Percentiles rank a stretch among this genome's conserved stretches.
Evolutionary conservation across 2,888 invertebrate genomes (phyloP).

Genomic region (Pristionchus mayeri): DNA sequence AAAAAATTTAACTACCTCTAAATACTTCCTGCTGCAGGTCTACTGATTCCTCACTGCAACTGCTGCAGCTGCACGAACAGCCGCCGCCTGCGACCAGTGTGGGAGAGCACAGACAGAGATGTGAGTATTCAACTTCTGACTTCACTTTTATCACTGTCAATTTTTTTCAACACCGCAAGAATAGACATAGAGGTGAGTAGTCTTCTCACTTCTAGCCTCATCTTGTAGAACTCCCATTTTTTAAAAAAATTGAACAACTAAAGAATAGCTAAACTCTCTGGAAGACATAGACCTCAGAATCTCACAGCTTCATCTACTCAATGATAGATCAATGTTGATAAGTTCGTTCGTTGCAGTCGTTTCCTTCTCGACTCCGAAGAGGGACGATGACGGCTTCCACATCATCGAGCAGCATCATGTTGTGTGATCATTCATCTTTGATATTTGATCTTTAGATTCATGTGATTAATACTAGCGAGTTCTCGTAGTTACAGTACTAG

Average conservation of each 20-base stretch:
- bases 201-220: background rate
- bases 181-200: too few species aligned
- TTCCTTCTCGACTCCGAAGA: slow-evolving; percentile 74
- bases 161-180: too few species aligned
- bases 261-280: too few species aligned
- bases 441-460: background rate
- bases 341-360: slow-evolving; percentile 63
- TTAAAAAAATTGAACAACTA: too few species aligned
- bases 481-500: background rate
- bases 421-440: slow-evolving; percentile 52
- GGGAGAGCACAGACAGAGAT: slow-evolving; percentile 13
- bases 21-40: slow-evolving; percentile 5
- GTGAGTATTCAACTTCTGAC: too few species aligned
- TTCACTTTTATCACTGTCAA: too few species aligned
- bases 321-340: too few species aligned
- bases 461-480: background rate
- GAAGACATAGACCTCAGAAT: too few species aligned
- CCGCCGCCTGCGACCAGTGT: slow-evolving; percentile 9
- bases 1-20: too few species aligned
- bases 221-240: background rate
- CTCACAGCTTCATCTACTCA: too few species aligned
- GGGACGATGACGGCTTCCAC: slow-evolving; percentile 65
- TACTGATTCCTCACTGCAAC: slow-evolving; percentile 45
- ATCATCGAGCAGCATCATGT: slow-evolving; percentile 69
- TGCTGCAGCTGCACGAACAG: slow-evolving; percentile 47